Evolutionary conservation across 2,888 invertebrate species (phyloP).

Genomic region (Ernsta delagoae): DNA sequence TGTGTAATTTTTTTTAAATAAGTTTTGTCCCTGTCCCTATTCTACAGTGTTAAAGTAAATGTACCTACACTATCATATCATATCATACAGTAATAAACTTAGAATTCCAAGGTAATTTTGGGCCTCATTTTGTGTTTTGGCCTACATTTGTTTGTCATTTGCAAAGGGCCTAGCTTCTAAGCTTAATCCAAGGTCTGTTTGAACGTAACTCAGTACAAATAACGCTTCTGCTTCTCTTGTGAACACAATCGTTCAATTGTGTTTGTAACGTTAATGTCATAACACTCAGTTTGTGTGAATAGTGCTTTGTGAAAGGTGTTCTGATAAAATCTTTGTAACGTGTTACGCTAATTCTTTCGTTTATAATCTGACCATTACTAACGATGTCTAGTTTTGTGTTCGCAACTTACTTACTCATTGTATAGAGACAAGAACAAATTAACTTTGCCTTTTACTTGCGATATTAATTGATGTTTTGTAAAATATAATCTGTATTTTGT

Average conservation of each 20-base stretch:
- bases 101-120: not conserved
- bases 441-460: conserved; percentile 14
- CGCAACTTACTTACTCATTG: conserved; percentile 10
- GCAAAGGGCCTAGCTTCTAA: too few species aligned
- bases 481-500: conserved; percentile 14
- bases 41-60: too few species aligned
- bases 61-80: too few species aligned
- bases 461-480: conserved; percentile 21
- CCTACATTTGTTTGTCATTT: too few species aligned
- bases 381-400: conserved; percentile 18
- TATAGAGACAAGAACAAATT: conserved; percentile 9
- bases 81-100: too few species aligned
- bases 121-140: not conserved
- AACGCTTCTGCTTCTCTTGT: conserved; percentile 14
- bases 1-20: too few species aligned
- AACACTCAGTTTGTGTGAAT: conserved; percentile 26
- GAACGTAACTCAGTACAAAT: not conserved
- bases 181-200: not conserved
- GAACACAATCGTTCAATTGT: conserved; percentile 22
- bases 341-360: conserved; percentile 28
- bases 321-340: conserved; percentile 25
- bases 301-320: conserved; percentile 28
- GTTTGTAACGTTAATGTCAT: conserved; percentile 22
- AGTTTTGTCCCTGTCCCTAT: too few species aligned
- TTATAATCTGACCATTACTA: conserved; percentile 21